Evolutionary conservation across 2,113 vertebrate species (phyloP).

Genomic region (Perognathus longimembris): DNA sequence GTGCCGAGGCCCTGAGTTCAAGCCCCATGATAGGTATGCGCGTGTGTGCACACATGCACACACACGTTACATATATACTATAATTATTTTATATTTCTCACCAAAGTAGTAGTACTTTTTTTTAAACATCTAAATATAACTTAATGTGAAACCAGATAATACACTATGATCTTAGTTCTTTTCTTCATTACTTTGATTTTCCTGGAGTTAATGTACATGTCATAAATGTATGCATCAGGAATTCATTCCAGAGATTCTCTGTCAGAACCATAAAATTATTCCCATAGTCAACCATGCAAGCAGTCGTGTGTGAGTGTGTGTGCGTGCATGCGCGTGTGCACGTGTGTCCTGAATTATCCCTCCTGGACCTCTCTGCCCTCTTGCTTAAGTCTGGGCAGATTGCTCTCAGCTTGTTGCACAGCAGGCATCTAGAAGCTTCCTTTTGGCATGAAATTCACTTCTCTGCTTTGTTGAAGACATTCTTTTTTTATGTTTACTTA

Average conservation of each 20-base stretch:
- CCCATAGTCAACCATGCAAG: background rate
- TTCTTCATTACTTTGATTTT: constrained; percentile 54
- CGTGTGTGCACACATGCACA: too few relatives aligned
- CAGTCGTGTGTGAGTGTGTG: background rate
- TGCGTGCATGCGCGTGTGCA: too few relatives aligned
- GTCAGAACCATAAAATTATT: constrained; percentile 19
- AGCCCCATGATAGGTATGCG: background rate
- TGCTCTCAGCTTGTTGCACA: constrained; percentile 63
- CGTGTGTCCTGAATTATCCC: background rate
- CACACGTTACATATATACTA: background rate
- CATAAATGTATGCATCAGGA: background rate
- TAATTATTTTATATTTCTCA: background rate
- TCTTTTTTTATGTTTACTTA: background rate
- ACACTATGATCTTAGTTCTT: background rate
- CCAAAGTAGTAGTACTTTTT: background rate
- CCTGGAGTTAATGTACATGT: constrained; percentile 19
- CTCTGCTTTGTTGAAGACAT: background rate
- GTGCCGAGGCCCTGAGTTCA: too few relatives aligned
- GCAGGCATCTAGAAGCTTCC: constrained; percentile 54
- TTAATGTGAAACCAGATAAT: constrained; percentile 24
- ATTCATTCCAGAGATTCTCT: constrained; percentile 25
- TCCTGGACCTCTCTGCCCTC: background rate
- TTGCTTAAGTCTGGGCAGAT: constrained; percentile 33
- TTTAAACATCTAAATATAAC: constrained; percentile 45
- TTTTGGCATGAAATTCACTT: constrained; percentile 17